Percentiles rank a stretch among this genome's conserved stretches.
Evolutionary conservation across 2,888 invertebrate genomes (phyloP).

Genomic region (Scelioninae gen. 2): DNA sequence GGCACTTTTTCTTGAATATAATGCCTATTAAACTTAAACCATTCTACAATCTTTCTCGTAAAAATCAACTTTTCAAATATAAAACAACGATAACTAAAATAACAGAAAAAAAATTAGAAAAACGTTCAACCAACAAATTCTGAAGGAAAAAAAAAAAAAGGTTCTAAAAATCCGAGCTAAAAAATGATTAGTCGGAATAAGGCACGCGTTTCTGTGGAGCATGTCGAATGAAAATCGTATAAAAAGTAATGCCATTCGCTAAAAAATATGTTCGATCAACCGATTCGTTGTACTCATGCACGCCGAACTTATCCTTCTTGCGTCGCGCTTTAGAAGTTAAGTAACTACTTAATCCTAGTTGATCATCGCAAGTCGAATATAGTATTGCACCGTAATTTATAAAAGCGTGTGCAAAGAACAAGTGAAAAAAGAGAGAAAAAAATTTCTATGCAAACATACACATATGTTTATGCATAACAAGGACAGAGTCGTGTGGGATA

Average conservation of each 20-base stretch:
- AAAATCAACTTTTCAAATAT: slow-evolving; percentile 11
- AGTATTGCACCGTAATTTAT: slow-evolving; percentile 43
- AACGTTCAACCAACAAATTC: not conserved
- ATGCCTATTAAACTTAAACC: slow-evolving; percentile 21
- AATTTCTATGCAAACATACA: slow-evolving; percentile 1
- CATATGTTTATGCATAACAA: slow-evolving; percentile 2
- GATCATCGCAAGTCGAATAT: slow-evolving; percentile 19
- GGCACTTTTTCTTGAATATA: slow-evolving; percentile 37
- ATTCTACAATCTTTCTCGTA: slow-evolving; percentile 6
- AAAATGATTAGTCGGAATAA: slow-evolving; percentile 38
- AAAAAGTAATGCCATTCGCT: slow-evolving; percentile 53
- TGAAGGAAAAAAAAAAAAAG: slow-evolving; percentile 3
- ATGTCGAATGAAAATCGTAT: slow-evolving; percentile 39
- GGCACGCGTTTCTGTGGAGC: slow-evolving; percentile 40
- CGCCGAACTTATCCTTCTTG: slow-evolving; percentile 2
- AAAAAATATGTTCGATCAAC: slow-evolving; percentile 43
- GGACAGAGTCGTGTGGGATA: slow-evolving; percentile 21
- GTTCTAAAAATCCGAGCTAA: slow-evolving; percentile 15
- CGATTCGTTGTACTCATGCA: slow-evolving; percentile 36
- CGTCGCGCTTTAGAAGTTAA: slow-evolving; percentile 40
- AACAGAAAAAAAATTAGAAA: not conserved
- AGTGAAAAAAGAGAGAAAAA: slow-evolving; percentile 20
- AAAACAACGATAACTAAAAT: slow-evolving; percentile 4
- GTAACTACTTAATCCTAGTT: slow-evolving; percentile 44
- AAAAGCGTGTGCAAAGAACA: slow-evolving; percentile 45